These are phyloP conservation scores for Peromyscus melanophrys DNA, from an alignment of 2,797 vertebrate species.

Conservation along the genomic window DNA sequence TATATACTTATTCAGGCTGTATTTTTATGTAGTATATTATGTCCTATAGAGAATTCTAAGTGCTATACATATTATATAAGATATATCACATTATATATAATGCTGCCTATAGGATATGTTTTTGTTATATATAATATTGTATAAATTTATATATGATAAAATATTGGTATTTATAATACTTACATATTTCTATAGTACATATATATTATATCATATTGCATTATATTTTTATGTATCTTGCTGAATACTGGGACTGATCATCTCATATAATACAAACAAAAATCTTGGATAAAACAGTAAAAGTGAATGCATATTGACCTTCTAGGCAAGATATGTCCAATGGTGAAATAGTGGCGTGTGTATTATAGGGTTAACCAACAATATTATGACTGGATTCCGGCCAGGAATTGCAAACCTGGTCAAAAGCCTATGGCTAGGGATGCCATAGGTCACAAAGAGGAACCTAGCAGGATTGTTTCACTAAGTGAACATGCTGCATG, in stretches of 20 bases:
- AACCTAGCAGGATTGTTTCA: background rate
- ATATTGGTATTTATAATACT: constrained; percentile 1
- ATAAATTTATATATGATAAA: background rate
- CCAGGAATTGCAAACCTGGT: background rate
- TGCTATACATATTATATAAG: background rate
- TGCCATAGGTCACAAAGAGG: background rate
- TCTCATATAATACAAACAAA: background rate
- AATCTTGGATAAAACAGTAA: background rate
- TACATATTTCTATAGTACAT: background rate
- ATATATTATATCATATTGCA: background rate
- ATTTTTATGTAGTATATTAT: constrained; percentile 13
- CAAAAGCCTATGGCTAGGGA: background rate
- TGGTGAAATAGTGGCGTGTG: background rate
- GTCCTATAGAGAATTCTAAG: background rate
- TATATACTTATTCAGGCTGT: background rate
- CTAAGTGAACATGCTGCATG: background rate
- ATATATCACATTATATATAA: background rate
- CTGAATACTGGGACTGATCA: background rate
- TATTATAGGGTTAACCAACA: background rate
- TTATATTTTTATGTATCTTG: background rate
- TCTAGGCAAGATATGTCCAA: background rate
- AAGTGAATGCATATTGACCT: background rate
- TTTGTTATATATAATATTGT: background rate
- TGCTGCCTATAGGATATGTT: background rate
- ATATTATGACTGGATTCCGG: background rate